These are phyloP conservation scores for Phenacoccus solenopsis DNA, from an alignment of 1,140 invertebrate species.

Conservation along the genomic window DNA sequence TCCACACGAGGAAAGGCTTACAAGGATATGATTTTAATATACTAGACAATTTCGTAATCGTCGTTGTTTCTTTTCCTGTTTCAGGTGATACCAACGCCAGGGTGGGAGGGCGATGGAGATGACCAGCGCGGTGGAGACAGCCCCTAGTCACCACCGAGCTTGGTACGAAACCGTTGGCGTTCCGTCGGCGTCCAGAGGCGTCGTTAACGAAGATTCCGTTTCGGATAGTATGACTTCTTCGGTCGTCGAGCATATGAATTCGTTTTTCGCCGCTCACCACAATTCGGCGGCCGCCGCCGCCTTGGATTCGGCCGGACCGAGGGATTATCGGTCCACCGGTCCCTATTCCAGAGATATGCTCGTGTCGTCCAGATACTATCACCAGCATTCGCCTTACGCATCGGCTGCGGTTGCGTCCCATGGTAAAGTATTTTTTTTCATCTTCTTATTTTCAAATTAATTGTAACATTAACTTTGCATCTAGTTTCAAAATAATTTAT, in stretches of 20 bases:
- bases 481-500: too few relatives aligned
- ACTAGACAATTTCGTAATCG: too few relatives aligned
- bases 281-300: conserved; percentile 5
- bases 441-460: neutral
- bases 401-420: neutral
- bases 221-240: neutral
- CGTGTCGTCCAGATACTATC: neutral
- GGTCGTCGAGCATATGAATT: conserved; percentile 5
- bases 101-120: conserved; percentile 13
- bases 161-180: conserved; percentile 7
- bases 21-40: too few relatives aligned
- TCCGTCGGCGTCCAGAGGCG: neutral
- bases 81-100: neutral
- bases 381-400: conserved; percentile 1
- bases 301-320: neutral
- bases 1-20: too few relatives aligned
- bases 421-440: neutral
- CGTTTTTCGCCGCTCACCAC: neutral
- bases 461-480: too few relatives aligned
- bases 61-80: neutral
- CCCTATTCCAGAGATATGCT: conserved; percentile 3
- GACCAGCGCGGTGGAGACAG: conserved; percentile 14
- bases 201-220: neutral
- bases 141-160: conserved; percentile 8
- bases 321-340: neutral